Conservation (phyloP, 1,140 invertebrate species). For the Aphidius gifuensis region DNA sequence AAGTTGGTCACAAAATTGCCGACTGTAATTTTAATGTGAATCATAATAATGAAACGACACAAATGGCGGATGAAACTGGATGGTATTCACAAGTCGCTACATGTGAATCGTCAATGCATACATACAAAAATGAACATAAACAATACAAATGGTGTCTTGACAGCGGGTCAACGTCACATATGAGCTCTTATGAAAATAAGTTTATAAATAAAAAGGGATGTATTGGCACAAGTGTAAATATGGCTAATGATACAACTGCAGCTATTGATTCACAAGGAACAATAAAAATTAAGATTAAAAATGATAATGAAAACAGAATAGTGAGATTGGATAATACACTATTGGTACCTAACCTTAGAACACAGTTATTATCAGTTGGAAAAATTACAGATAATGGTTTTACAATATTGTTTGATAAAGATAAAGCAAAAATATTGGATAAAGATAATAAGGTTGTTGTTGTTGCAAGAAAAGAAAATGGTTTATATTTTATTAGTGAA, state of each 20-base stretch:
- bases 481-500: conserved; percentile 20
- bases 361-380: conserved; percentile 32
- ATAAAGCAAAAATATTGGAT: conserved; percentile 8
- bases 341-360: conserved; percentile 32
- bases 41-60: background rate
- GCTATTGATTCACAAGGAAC: conserved; percentile 17
- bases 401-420: conserved; percentile 18
- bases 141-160: conserved; percentile 21
- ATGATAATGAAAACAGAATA: conserved; percentile 1
- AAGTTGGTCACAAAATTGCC: background rate
- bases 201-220: conserved; percentile 5
- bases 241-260: conserved; percentile 19
- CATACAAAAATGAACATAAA: background rate
- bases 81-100: conserved; percentile 2
- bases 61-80: background rate
- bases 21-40: too few relatives aligned
- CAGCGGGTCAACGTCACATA: conserved; percentile 20
- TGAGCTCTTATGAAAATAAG: conserved; percentile 14
- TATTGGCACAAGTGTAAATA: conserved; percentile 8
- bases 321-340: conserved; percentile 28
- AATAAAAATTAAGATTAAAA: conserved; percentile 14
- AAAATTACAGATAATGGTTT: conserved; percentile 29
- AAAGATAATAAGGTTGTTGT: background rate
- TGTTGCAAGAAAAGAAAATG: conserved; percentile 14
- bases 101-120: background rate